Conservation (phyloP, 2,888 invertebrate genomes). For the Microctonus hyperodae region DNA sequence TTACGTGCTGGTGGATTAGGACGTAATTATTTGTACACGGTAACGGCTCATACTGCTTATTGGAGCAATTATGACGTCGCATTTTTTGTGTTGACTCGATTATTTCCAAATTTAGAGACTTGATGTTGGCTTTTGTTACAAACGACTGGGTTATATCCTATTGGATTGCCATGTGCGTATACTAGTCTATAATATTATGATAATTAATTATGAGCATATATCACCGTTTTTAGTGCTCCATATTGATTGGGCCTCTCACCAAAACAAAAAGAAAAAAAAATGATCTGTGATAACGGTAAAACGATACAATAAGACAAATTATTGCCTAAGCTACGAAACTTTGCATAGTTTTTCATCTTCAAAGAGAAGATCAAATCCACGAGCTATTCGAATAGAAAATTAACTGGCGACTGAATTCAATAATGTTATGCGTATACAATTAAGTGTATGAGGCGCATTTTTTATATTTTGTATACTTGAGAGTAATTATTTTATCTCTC, state of each 20-base stretch:
- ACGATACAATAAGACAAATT: constrained; percentile 61
- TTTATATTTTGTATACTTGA: constrained; percentile 31
- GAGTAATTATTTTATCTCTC: background rate
- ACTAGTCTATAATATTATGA: constrained; percentile 49
- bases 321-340: constrained; percentile 41
- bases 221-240: constrained; percentile 27
- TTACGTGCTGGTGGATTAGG: constrained; percentile 68
- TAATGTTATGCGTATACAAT: constrained; percentile 13
- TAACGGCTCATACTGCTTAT: constrained; percentile 72
- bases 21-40: constrained; percentile 68
- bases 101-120: constrained; percentile 64
- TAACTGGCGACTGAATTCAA: constrained; percentile 20
- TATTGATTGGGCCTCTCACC: constrained; percentile 53
- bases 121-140: constrained; percentile 55
- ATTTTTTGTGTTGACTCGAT: constrained; percentile 68
- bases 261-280: constrained; percentile 34
- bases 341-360: constrained; percentile 36
- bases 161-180: constrained; percentile 42
- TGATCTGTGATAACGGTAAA: constrained; percentile 63
- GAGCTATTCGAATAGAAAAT: background rate
- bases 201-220: background rate
- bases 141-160: constrained; percentile 36
- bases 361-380: constrained; percentile 1
- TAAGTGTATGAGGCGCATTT: constrained; percentile 32
- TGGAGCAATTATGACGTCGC: constrained; percentile 72